A percentile compares a stretch with the other conserved stretches of the same genome.
These are phyloP conservation scores for Archivesica marissinica DNA, from an alignment of 1,140 invertebrate species.

Conservation along the genomic window DNA sequence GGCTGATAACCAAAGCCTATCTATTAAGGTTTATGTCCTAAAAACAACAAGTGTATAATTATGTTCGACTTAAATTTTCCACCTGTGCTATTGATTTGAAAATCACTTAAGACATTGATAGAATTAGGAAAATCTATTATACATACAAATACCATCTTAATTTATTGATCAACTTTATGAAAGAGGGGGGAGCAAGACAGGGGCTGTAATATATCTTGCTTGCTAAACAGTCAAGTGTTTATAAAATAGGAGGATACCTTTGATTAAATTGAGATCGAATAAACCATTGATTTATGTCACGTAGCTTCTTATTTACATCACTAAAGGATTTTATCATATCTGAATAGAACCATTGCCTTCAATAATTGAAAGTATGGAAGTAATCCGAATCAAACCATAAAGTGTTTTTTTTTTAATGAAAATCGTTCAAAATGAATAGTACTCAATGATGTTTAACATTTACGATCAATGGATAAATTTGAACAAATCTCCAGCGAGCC, in stretches of 20 bases:
- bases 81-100: slow-evolving; percentile 28
- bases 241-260: neutral
- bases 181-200: neutral
- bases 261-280: slow-evolving; percentile 19
- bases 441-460: neutral
- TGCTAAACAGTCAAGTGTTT: neutral
- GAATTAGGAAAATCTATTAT: slow-evolving; percentile 56
- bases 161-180: slow-evolving; percentile 44
- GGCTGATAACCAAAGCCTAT: neutral
- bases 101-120: slow-evolving; percentile 44
- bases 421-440: neutral
- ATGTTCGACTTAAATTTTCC: slow-evolving; percentile 25
- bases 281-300: slow-evolving; percentile 22
- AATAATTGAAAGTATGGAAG: neutral
- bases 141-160: slow-evolving; percentile 55
- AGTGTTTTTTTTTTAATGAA: neutral
- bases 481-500: too few relatives aligned
- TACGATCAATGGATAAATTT: too few relatives aligned
- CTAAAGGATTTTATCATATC: slow-evolving; percentile 5
- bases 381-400: neutral
- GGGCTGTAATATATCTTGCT: neutral
- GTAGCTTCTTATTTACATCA: slow-evolving; percentile 3
- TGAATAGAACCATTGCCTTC: neutral
- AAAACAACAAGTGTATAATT: slow-evolving; percentile 47
- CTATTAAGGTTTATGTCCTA: slow-evolving; percentile 32